Evolutionary conservation across 1,140 invertebrate species (phyloP).

Genomic region (Rhyzopertha dominica): DNA sequence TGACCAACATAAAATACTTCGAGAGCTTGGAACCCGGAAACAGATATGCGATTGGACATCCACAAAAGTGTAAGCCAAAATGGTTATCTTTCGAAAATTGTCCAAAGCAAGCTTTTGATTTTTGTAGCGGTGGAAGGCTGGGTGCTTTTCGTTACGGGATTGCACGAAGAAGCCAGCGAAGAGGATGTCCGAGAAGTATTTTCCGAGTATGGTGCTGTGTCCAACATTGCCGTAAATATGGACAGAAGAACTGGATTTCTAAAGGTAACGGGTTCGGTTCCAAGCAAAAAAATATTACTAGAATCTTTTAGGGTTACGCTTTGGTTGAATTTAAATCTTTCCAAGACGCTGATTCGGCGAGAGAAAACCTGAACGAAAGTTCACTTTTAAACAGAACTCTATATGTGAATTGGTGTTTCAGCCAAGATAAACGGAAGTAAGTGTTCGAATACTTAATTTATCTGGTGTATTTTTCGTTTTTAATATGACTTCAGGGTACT

Average conservation of each 20-base stretch:
- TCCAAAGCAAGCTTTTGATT: no score
- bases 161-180: slow-evolving; percentile 94
- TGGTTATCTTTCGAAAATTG: no score
- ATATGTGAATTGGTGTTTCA: slow-evolving; percentile 91
- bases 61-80: no score
- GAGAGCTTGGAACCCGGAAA: no score
- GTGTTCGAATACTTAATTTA: no score
- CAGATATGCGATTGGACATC: no score
- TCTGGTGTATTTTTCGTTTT: no score
- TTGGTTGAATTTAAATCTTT: slow-evolving; percentile 92
- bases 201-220: slow-evolving; percentile 90
- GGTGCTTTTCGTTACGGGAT: slow-evolving; percentile 92
- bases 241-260: slow-evolving; percentile 93
- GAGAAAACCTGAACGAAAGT: slow-evolving; percentile 79
- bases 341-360: slow-evolving; percentile 85
- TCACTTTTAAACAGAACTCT: slow-evolving; percentile 86
- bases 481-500: no score
- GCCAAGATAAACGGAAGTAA: no score
- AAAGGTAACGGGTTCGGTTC: no score
- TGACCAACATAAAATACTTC: no score
- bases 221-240: slow-evolving; percentile 91
- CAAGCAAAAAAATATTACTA: no score
- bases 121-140: slow-evolving; percentile 95
- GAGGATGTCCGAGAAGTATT: slow-evolving; percentile 94
- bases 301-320: slow-evolving; percentile 92